These are phyloP conservation scores for Troilus luridus DNA, from an alignment of 2,888 invertebrate genomes.

Conservation along the genomic window DNA sequence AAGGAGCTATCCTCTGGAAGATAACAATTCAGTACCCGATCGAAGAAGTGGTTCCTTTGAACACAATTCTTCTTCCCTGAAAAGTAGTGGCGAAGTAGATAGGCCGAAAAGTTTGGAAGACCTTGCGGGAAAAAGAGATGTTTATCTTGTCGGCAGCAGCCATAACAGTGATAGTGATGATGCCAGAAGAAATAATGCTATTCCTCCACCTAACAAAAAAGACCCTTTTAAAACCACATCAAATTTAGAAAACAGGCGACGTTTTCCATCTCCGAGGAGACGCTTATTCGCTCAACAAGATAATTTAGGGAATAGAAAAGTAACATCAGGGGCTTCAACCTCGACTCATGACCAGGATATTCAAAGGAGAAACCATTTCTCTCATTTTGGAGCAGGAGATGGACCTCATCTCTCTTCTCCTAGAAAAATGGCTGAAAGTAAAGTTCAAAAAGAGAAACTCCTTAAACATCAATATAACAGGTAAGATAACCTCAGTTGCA, in stretches of 20 bases:
- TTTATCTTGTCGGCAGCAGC: slow-evolving; percentile 56
- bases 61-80: slow-evolving; percentile 23
- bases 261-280: slow-evolving; percentile 54
- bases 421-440: slow-evolving; percentile 28
- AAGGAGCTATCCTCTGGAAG: slow-evolving; percentile 40
- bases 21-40: slow-evolving; percentile 8
- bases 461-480: slow-evolving; percentile 30
- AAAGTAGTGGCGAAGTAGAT: slow-evolving; percentile 18
- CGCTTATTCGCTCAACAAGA: slow-evolving; percentile 36
- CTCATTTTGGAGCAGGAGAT: slow-evolving; percentile 46
- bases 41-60: slow-evolving; percentile 23
- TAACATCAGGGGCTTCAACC: neutral
- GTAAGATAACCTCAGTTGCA: neutral
- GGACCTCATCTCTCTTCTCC: neutral
- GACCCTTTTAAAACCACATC: slow-evolving; percentile 9
- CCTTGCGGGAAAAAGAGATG: slow-evolving; percentile 39
- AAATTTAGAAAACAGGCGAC: slow-evolving; percentile 39
- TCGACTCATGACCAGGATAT: neutral
- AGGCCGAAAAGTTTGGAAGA: slow-evolving; percentile 39
- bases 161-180: slow-evolving; percentile 58
- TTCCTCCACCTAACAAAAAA: neutral
- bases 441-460: slow-evolving; percentile 17
- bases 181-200: slow-evolving; percentile 26
- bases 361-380: slow-evolving; percentile 24
- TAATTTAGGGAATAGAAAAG: neutral